These are phyloP conservation scores for Oikopleura dioica DNA, from an alignment of 23 tunicate genomes.

Conservation along the genomic window DNA sequence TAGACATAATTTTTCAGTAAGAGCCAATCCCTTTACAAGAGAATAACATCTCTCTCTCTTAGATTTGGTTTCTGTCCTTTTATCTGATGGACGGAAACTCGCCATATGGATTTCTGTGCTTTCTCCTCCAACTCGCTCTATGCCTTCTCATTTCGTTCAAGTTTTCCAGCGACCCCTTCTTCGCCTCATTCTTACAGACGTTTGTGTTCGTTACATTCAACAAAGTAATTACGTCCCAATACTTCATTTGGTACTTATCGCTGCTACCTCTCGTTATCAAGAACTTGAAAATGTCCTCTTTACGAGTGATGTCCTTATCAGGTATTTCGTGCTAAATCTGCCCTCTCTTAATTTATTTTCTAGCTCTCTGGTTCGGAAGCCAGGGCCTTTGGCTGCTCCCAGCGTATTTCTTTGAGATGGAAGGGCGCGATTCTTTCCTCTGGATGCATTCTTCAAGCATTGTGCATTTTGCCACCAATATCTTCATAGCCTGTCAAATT, in stretches of 20 bases:
- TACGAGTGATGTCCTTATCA: too few relatives aligned
- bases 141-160: background rate
- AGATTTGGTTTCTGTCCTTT: background rate
- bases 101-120: background rate
- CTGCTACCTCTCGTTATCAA: slow-evolving; percentile 23
- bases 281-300: background rate
- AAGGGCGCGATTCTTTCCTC: background rate
- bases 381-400: background rate
- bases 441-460: background rate
- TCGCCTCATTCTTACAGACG: slow-evolving; percentile 38
- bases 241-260: slow-evolving; percentile 77
- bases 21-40: background rate
- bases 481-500: background rate
- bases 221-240: slow-evolving; percentile 80
- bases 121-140: background rate
- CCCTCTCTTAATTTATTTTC: too few relatives aligned
- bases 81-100: background rate
- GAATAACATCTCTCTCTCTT: background rate
- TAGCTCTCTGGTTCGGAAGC: background rate
- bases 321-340: too few relatives aligned
- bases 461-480: background rate
- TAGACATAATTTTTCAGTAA: slow-evolving; percentile 61
- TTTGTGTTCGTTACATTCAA: slow-evolving; percentile 58
- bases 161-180: slow-evolving; percentile 19
- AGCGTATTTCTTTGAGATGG: background rate